Base-by-base conservation (phyloP, 2,888 invertebrate genomes). In the Diaphora mendica region DNA sequence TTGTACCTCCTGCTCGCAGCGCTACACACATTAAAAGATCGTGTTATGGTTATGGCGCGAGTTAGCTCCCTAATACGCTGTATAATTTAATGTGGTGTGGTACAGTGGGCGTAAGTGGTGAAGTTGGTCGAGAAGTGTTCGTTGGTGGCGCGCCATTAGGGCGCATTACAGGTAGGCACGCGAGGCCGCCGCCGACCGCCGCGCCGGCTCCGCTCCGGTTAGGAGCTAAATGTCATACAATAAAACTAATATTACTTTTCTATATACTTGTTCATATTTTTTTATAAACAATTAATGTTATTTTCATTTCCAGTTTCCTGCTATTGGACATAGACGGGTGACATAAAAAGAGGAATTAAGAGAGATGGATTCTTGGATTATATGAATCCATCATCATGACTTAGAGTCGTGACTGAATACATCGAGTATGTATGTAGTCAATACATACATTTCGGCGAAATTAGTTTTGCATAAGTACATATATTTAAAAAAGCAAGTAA, bases 111-210 rank as follows among this genome's bases (percentile, higher is more conserved):
- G 59, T 51, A 59, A 39, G 69, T 35, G 3, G 69, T 23, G 17
- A 59, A 69, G 35, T 69, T 69, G 23, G 17, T 35, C 5, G 55
- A 35, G 69, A 55, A 59, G 26, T 26, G n/a, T 69, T 26, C 44
- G 17, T 9, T 33, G 44, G 67, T 23, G 26, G 33, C n/a, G 55
- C 39, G 55, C 11, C 68, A 68, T 55, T 68, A 68, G n/a, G 68
- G 35, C 35, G 13, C 55, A 68, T 55, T 68, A 68, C 33, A 35
- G 69, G 59, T 26, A n/a, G 39, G 55, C 69, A 69, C 69, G 26
- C 39, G 39, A 39, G 48, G 42, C 44, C 44, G 8, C 39, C 39
- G 39, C 39, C 7, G 39, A 39, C 39, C 39, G 23, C 33, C 65
- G 20, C 48, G 11, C 68, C 48, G 8, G 33, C 35, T 23, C 3